Evolutionary conservation across 2,888 invertebrate species (phyloP), one percentile per base, ranked within the genome.

Genomic region (Pheosia gnoma): DNA sequence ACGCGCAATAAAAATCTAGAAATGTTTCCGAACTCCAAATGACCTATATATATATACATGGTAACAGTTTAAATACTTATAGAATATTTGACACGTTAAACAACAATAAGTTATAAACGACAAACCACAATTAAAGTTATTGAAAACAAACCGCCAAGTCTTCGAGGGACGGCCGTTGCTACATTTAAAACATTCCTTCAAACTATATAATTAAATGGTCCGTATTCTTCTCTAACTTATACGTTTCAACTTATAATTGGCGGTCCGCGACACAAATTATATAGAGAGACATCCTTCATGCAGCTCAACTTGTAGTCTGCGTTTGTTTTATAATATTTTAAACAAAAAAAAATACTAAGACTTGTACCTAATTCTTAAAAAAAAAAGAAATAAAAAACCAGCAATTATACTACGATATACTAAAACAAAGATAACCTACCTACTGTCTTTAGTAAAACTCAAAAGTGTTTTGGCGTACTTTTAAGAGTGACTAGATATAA

Each of bases 241-340:
- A 84, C 79, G 85, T 84, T 80, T 78, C 81, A 77, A 73, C 74
- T 80, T 78, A 84, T 88, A 87, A 88, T 87, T 88, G 87, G 77
- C 72, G 82, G 82, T 83, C 81, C 75, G 71, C 71, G 72, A 69
- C 72, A 81, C 75, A 81, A 86, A 86, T 84, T 84, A 85, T 74
- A 80, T 66, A 2, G 60, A 63, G 79, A 83, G 81, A 84, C 85
- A 82, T 78, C 77, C 79, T 79, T 83, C 78, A 70, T 65, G 37
- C 37, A 37, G 53, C 9, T 9, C 53, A 37, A 37, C 37, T 53
- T 53, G 11, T 53, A n/a, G 53, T 10, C 53, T 37, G 13, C 13
- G 36, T 37, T 4, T 36, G 36, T 53, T 53, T 53, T 37, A 37
- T 13, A 25, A 5, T 25, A 1, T 41, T 8, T 8, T 41, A 41